Percentiles rank a stretch among this genome's conserved stretches.
These are phyloP conservation scores for Cyphomyrus discorhynchus DNA, from an alignment of 2,113 vertebrate species.

Conservation along the genomic window DNA sequence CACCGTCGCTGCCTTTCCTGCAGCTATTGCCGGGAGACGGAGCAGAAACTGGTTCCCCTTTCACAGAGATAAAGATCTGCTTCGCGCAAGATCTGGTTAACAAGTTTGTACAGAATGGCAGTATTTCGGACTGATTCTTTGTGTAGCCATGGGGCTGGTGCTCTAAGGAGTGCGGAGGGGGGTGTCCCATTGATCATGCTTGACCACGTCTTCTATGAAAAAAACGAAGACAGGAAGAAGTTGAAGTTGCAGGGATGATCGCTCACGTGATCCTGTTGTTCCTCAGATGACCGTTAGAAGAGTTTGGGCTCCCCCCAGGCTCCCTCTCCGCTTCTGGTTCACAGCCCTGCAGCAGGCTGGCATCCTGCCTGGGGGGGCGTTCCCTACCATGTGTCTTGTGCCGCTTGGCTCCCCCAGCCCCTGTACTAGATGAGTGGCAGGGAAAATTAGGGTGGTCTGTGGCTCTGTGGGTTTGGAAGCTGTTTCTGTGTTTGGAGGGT, in stretches of 20 bases:
- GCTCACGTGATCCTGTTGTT: neutral
- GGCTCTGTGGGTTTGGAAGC: neutral
- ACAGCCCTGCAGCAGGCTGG: neutral
- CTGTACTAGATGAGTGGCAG: neutral
- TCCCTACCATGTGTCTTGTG: neutral
- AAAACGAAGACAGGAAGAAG: neutral
- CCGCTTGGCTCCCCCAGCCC: neutral
- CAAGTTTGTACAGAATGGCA: conserved; percentile 4
- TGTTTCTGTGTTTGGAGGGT: neutral
- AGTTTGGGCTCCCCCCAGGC: neutral
- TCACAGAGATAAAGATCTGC: neutral
- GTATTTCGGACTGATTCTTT: neutral
- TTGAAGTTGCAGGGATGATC: neutral
- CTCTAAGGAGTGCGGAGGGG: neutral
- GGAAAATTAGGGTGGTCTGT: neutral
- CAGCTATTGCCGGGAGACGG: conserved; percentile 30
- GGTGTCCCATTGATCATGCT: neutral
- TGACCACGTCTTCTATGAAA: neutral
- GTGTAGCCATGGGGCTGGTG: neutral
- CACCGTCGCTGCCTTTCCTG: conserved; percentile 32
- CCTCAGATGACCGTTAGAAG: neutral
- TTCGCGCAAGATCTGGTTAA: neutral
- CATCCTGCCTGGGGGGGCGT: neutral
- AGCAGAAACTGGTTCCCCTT: conserved; percentile 9
- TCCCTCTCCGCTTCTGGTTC: neutral